Conservation (phyloP, 1,140 invertebrate species). For the Babylonia areolata region DNA sequence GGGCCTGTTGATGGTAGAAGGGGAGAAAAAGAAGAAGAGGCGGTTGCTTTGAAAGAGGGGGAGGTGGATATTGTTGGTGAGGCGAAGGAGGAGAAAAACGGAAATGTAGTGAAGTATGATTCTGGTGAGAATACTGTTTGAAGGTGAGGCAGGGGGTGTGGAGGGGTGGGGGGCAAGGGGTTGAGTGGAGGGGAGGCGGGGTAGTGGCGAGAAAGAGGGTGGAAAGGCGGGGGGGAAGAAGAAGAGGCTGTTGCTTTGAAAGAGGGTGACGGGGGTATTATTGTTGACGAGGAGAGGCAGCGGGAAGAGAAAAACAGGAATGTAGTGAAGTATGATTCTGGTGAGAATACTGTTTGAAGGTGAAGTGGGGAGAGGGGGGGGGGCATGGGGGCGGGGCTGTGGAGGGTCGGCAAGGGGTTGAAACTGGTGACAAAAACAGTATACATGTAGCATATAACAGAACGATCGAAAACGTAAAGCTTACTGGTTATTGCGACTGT, state of each 20-base stretch:
- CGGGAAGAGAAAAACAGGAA: not conserved
- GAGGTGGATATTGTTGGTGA: not conserved
- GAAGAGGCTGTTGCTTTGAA: conserved; percentile 1
- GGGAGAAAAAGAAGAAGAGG: not conserved
- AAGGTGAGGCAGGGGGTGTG: too few species aligned
- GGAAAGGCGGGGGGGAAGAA: not conserved
- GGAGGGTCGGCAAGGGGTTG: conserved; percentile 34
- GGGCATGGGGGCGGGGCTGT: too few species aligned
- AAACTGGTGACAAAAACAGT: too few species aligned
- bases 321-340: not conserved
- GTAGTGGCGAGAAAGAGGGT: conserved; percentile 29
- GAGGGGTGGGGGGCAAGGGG: too few species aligned
- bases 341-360: not conserved
- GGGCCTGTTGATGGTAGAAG: conserved; percentile 35
- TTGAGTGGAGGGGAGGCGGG: conserved; percentile 34
- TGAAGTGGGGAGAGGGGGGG: too few species aligned
- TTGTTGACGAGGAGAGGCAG: not conserved
- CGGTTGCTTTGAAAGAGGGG: not conserved
- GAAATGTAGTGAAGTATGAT: not conserved
- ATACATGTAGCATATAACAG: too few species aligned
- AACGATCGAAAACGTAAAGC: too few species aligned
- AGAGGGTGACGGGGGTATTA: not conserved
- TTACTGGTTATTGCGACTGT: too few species aligned
- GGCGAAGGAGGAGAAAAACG: not conserved
- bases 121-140: not conserved